These are phyloP conservation scores for Chionodraco myersi DNA, from an alignment of 2,113 vertebrate genomes.

Conservation along the genomic window DNA sequence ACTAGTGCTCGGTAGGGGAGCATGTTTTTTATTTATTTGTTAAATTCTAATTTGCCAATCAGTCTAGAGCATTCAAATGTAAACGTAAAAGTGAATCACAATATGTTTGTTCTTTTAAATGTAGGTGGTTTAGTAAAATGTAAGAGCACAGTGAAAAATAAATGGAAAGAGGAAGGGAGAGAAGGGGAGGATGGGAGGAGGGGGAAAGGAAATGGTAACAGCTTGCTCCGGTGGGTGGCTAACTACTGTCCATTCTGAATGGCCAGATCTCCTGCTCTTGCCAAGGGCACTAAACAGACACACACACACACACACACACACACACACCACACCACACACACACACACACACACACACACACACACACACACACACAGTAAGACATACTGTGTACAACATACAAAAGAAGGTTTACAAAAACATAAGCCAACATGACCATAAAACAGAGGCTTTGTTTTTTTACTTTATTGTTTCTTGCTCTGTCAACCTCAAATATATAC, in stretches of 20 bases:
- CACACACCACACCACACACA: slow-evolving; percentile 17
- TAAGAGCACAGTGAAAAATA: background rate
- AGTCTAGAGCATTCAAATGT: background rate
- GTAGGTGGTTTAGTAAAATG: background rate
- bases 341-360: slow-evolving; percentile 30
- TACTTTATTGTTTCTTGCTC: background rate
- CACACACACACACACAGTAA: slow-evolving; percentile 8
- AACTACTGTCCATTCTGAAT: slow-evolving; percentile 71
- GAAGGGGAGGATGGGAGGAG: background rate
- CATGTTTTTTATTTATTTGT: background rate
- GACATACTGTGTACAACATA: slow-evolving; percentile 19
- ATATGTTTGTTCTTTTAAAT: background rate
- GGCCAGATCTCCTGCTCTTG: slow-evolving; percentile 57
- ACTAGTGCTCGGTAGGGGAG: background rate
- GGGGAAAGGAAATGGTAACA: slow-evolving; percentile 55
- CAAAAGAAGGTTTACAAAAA: slow-evolving; percentile 21
- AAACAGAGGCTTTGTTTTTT: slow-evolving; percentile 47
- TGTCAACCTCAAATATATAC: slow-evolving; percentile 15
- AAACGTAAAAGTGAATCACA: background rate
- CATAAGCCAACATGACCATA: slow-evolving; percentile 19
- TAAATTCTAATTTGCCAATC: background rate
- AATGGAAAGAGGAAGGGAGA: background rate
- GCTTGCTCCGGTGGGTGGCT: slow-evolving; percentile 74
- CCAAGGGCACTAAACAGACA: slow-evolving; percentile 65
- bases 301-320: slow-evolving; percentile 28